Evolutionary conservation across 2,797 vertebrate genomes (phyloP).

Genomic region (Gambusia yucatana): DNA sequence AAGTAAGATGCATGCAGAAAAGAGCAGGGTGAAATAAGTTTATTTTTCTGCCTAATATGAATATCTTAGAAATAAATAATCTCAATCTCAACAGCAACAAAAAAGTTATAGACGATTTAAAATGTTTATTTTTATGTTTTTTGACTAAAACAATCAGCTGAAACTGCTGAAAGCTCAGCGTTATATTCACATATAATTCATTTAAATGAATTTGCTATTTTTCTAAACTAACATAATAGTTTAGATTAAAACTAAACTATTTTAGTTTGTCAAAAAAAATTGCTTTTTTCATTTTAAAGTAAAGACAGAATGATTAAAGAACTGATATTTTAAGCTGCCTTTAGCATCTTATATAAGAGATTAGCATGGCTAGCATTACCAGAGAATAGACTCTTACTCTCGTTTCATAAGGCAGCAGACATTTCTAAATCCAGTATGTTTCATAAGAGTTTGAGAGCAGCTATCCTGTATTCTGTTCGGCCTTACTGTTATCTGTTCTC

Average conservation of each 20-base stretch:
- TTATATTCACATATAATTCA: neutral
- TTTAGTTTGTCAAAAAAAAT: too few relatives aligned
- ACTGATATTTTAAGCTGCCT: neutral
- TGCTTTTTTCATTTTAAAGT: neutral
- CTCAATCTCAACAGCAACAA: neutral
- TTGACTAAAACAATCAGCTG: neutral
- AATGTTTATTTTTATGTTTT: too few relatives aligned
- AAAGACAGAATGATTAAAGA: neutral
- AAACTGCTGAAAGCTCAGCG: neutral
- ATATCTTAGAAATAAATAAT: neutral
- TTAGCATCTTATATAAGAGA: neutral
- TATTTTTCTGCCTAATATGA: neutral
- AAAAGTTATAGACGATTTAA: neutral
- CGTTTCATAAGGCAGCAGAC: neutral
- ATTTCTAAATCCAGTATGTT: neutral
- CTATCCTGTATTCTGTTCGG: neutral
- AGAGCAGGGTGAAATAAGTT: neutral
- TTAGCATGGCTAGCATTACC: neutral
- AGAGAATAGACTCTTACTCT: neutral
- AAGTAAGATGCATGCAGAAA: neutral
- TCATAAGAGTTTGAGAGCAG: neutral
- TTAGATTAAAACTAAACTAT: too few relatives aligned
- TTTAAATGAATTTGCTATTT: neutral
- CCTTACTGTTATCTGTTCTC: neutral
- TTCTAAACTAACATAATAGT: neutral